Base-by-base conservation (phyloP, 2,797 vertebrate species). In the Bucorvus abyssinicus region DNA sequence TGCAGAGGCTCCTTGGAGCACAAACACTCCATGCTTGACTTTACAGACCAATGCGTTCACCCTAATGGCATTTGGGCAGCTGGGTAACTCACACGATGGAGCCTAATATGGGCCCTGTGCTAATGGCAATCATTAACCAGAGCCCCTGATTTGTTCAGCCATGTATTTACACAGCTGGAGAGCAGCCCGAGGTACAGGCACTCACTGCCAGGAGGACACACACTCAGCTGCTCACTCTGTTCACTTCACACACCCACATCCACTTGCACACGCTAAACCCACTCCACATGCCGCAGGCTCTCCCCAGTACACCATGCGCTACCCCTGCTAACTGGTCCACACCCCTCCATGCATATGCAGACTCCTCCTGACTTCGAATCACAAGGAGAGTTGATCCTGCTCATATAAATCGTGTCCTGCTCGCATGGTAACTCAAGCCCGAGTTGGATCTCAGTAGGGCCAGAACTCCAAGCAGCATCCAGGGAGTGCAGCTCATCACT, bases 101-200 rank as follows among this genome's bases (percentile, higher is more conserved):
- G 90, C 92, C 92, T 95, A 94, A 83, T 89, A 93, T 86, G 92
- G 93, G 82, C 74, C 80, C 89, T 70, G 73, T 2, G 2, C 80
- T 95, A 76, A 83, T 68, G 60, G 84, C 57, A 96, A 95, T 95
- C 87, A 97, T 95, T 95, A 95, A 96, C 92, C 56, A 82, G 60
- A 90, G 71, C 60, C 86, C 71, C 94, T 56, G 15, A 8, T 64
- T 84, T 70, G 87, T 93, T 95, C 87, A 90, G 94, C 89, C 91
- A 68, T 40, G 22, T 96, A 92, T 97, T 96, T 96, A 94, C 90
- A 74, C 95, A 96, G 94, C 96, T 95, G 93, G 91, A 87, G 71
- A 89, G 68, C 1, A 1, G 90, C 77, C 91, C 2, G 1, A 94
- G 67, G 55, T 20, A 84, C 32, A 42, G 44, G 42, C 45, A n/a